Evolutionary conservation across 2,113 vertebrate genomes (phyloP).

Genomic region (Etheostoma spectabile): DNA sequence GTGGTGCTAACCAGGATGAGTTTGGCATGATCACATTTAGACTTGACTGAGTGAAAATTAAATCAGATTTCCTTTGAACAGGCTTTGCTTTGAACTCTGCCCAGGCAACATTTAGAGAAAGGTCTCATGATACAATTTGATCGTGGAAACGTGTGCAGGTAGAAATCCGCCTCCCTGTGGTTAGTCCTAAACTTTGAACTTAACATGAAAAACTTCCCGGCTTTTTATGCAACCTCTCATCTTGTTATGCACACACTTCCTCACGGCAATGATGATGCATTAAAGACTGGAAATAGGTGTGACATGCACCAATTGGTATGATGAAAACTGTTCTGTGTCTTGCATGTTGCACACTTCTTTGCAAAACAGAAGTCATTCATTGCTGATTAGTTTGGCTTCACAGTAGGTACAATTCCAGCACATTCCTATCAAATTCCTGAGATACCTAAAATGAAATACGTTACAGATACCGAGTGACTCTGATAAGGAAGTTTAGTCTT

Average conservation of each 20-base stretch:
- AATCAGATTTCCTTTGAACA: constrained; percentile 78
- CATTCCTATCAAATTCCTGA: constrained; percentile 32
- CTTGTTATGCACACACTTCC: constrained; percentile 59
- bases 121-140: constrained; percentile 75
- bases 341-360: constrained; percentile 41
- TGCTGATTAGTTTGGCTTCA: constrained; percentile 57
- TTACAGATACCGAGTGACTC: constrained; percentile 15
- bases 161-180: constrained; percentile 66
- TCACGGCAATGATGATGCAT: constrained; percentile 64
- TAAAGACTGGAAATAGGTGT: constrained; percentile 66
- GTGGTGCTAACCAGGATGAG: constrained; percentile 68
- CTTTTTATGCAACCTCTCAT: constrained; percentile 65
- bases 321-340: constrained; percentile 65
- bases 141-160: constrained; percentile 70
- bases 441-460: constrained; percentile 11
- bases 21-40: constrained; percentile 73
- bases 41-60: constrained; percentile 70
- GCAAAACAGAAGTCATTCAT: constrained; percentile 44
- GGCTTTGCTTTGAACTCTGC: constrained; percentile 77
- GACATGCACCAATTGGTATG: constrained; percentile 56
- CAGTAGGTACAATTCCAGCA: constrained; percentile 4
- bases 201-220: constrained; percentile 71
- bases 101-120: constrained; percentile 72
- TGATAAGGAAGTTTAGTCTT: neutral
- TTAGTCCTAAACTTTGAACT: constrained; percentile 77